Evolutionary conservation across 1,140 invertebrate genomes (phyloP).

Genomic region (Drosophila sechellia): DNA sequence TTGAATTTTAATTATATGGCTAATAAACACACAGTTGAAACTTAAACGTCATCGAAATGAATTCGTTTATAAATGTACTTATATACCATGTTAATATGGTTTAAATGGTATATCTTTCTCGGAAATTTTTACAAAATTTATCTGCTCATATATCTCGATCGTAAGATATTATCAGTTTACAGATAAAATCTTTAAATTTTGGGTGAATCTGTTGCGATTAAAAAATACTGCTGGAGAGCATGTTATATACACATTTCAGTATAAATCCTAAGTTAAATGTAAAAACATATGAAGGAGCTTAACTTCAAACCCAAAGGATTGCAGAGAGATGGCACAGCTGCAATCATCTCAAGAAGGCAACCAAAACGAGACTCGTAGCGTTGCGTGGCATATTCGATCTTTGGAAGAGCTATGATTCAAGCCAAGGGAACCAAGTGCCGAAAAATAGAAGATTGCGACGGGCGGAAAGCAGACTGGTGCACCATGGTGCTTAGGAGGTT

Average conservation of each 20-base stretch:
- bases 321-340: not conserved
- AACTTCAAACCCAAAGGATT: not conserved
- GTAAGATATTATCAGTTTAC: not conserved
- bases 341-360: not conserved
- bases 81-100: not conserved
- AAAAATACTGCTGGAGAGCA: not conserved
- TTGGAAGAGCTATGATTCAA: constrained; percentile 20
- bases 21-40: no score
- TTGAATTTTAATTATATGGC: no score
- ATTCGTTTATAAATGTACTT: not conserved
- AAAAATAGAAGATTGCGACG: constrained; percentile 29
- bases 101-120: not conserved
- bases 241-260: no score
- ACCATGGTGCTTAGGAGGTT: constrained; percentile 24
- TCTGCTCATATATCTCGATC: not conserved
- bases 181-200: not conserved
- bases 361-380: not conserved
- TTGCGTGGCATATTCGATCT: not conserved
- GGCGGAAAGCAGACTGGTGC: constrained; percentile 15
- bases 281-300: not conserved
- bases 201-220: not conserved
- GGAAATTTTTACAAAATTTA: not conserved
- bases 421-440: constrained; percentile 27
- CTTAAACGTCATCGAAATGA: not conserved
- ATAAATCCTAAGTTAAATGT: no score